Evolutionary conservation across 2,797 vertebrate genomes (phyloP), one percentile per base, ranked within the genome.

Genomic region (Lacerta bilineata): DNA sequence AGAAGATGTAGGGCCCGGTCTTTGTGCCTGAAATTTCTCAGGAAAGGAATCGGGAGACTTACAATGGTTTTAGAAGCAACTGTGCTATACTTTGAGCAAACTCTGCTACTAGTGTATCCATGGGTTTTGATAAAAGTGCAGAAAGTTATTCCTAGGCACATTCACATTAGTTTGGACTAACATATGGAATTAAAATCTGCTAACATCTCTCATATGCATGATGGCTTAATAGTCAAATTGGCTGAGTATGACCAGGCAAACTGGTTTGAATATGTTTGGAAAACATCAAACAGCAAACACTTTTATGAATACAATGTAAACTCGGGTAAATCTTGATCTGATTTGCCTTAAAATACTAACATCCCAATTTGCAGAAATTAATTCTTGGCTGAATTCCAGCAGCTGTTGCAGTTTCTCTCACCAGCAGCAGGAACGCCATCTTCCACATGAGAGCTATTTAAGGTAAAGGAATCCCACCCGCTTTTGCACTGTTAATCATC

Each of bases 331-430:
- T 33, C 72, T 91, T 69, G 10, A 23, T 39, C 7, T 8, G 20
- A 29, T 86, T 93, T 36, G 39, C 33, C 68, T 84, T 74, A 11
- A 61, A 83, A 83, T 71, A 77, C 39, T 87, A 89, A 89, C 36
- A 88, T 50, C 4, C 29, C 23, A 88, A 33, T 84, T 15, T 69
- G 15, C 5, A 77, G 75, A 78, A 71, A 88, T 61, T n/a, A 18
- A 74, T 39, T 66, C 39, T 50, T 27, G 3, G 8, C 41, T n/a
- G 15, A 84, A 80, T 84, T 72, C 43, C 15, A 80, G 13, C 20
- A 43, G 15, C 39, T 71, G 83, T 68, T 74, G 15, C 5, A 72
- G 3, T 27, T 80, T 88, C 61, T 33, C 7, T 39, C 33, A 77
- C 39, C n/a, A 88, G 9, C n/a, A 25, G 10, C 69, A 80, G 69